phyloP scores from a whole-genome alignment of 2,113 vertebrate species.

The Bombycilla garrulus region DNA sequence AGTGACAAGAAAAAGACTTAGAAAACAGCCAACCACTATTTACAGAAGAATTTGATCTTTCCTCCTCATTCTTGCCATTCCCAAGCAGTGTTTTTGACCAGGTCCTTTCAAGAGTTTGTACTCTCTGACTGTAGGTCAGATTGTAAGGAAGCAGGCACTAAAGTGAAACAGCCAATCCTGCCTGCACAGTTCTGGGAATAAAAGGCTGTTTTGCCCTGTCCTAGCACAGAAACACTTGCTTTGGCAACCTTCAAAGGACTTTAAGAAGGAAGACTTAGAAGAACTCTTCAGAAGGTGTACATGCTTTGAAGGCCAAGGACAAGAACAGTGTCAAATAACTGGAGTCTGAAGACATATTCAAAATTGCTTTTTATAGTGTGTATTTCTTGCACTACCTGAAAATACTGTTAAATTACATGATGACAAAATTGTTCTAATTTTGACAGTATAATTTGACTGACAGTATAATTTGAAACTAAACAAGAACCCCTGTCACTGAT shows the following conservation, averaged over 20 bases:
- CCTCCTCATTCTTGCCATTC: not conserved
- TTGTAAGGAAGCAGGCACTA: not conserved
- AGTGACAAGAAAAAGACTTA: not conserved
- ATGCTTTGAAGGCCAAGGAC: not conserved
- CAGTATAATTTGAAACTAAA: not conserved
- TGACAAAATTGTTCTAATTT: not conserved
- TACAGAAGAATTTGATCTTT: not conserved
- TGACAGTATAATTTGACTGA: not conserved
- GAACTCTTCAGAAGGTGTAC: not conserved
- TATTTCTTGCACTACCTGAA: not conserved
- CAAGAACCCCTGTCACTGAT: not conserved
- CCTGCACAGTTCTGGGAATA: not conserved
- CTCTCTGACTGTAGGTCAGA: not conserved
- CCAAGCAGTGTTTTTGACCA: not conserved
- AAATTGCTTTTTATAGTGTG: not conserved
- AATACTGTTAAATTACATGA: not conserved
- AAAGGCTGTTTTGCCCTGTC: not conserved
- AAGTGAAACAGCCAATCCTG: not conserved
- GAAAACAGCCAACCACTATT: not conserved
- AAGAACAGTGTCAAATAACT: not conserved
- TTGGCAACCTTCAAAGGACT: not conserved
- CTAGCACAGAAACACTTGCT: not conserved
- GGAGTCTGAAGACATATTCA: not conserved
- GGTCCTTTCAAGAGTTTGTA: not conserved
- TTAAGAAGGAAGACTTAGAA: not conserved